phyloP scores from a whole-genome alignment of 1,140 invertebrate species.

The Trichoplusia ni region DNA sequence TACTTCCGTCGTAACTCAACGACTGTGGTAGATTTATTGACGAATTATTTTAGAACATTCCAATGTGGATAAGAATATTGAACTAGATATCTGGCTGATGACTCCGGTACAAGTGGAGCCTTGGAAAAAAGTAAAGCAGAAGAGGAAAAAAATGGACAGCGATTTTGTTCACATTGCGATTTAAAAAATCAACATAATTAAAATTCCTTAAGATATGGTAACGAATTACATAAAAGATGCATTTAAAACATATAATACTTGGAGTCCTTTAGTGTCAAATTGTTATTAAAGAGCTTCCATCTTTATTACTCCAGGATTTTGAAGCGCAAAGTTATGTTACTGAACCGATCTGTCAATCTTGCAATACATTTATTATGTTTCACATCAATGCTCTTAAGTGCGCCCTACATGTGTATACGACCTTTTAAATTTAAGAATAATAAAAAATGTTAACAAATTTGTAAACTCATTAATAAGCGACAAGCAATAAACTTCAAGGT shows the following conservation, averaged over 20 bases:
- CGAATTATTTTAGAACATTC: background rate
- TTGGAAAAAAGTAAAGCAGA: background rate
- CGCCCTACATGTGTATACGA: no score
- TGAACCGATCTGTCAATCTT: background rate
- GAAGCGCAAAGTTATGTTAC: background rate
- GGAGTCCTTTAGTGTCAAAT: background rate
- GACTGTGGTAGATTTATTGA: conserved; percentile 2
- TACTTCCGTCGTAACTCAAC: background rate
- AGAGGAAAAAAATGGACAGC: background rate
- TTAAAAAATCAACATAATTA: no score
- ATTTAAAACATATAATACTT: no score
- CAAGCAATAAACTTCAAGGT: no score
- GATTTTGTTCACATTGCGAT: background rate
- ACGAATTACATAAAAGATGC: no score
- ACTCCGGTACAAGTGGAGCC: background rate
- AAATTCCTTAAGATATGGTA: no score
- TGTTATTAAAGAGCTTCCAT: background rate
- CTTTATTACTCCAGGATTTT: background rate
- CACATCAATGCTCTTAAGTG: background rate
- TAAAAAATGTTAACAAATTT: background rate
- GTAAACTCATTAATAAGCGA: no score
- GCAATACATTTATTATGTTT: background rate
- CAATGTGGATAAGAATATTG: background rate
- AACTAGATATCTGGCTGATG: no score
- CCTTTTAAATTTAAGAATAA: background rate